A percentile compares a stretch with the other conserved stretches of the same genome.
Evolutionary conservation across 2,888 invertebrate species (phyloP).

Genomic region (Cheilosia variabilis): DNA sequence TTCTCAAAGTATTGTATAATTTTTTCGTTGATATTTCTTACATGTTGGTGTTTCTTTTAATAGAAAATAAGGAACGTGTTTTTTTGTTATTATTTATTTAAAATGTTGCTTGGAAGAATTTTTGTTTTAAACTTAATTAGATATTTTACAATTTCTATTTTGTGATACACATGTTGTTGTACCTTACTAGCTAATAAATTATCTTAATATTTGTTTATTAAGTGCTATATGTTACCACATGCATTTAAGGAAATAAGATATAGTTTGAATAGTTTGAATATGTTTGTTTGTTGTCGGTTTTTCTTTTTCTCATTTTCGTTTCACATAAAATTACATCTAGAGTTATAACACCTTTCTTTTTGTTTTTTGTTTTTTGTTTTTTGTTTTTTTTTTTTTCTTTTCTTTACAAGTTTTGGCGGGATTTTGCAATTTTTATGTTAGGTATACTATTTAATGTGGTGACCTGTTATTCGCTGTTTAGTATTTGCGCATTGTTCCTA

Average conservation of each 20-base stretch:
- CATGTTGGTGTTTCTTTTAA: constrained; percentile 40
- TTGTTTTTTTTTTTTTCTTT: constrained; percentile 2
- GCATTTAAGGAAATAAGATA: constrained; percentile 9
- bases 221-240: constrained; percentile 10
- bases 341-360: not conserved
- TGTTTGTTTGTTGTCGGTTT: not conserved
- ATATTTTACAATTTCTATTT: constrained; percentile 12
- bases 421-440: constrained; percentile 11
- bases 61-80: constrained; percentile 62
- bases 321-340: not conserved
- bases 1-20: constrained; percentile 8
- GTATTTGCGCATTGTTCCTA: constrained; percentile 1
- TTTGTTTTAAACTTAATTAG: constrained; percentile 15
- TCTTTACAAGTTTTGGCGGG: constrained; percentile 31
- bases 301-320: not conserved
- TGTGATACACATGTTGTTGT: constrained; percentile 12
- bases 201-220: constrained; percentile 3
- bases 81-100: constrained; percentile 33
- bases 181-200: constrained; percentile 10
- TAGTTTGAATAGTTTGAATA: not conserved
- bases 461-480: constrained; percentile 16
- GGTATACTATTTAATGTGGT: constrained; percentile 12
- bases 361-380: too few relatives aligned
- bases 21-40: constrained; percentile 57
- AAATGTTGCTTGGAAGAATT: constrained; percentile 37